Base-by-base conservation (phyloP, 2,888 invertebrate genomes). In the Mythimna vitellina region DNA sequence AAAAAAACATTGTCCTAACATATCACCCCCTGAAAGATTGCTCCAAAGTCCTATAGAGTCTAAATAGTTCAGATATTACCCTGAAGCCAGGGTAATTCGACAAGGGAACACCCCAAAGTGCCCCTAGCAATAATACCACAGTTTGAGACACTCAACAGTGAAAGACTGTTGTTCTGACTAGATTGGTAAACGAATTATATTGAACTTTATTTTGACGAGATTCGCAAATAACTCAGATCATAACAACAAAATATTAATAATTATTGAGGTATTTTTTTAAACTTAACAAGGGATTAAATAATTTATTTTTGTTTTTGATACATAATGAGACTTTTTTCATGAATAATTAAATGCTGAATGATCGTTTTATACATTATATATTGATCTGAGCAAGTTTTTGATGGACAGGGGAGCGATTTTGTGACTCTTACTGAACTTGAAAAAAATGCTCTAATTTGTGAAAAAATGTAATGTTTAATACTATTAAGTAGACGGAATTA, bases 91-190 rank as follows among this genome's bases (percentile, higher is more conserved):
- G 54, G 4, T 57, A 57, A 20, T 20, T 57, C 20, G 17, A 57
- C 32, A 3, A 32, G 32, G n/a, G 1, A 7, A 12, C 57, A 65
- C 29, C 67, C 54, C 77, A 80, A 46, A 70, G 64, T 82, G 70
- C 65, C 78, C 76, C 78, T 77, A 56, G 67, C 80, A 78, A 72
- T 72, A 67, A 76, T 76, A 90, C 89, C 90, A 90, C 92, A 91
- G 91, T 89, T 91, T 91, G 89, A 87, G 79, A 86, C 76, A 14
- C 70, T 29, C 75, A 73, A 70, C 83, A 71, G 65, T 64, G 63
- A 5, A 20, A 14, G 12, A 68, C 78, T 70, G 73, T 60, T 35
- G 75, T 65, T 71, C 81, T 83, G 83, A 81, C 81, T 84, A 84
- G 79, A 82, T 77, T 67, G 71, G 46, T 63, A 10, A 57, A 72